These are phyloP conservation scores for Coremacera marginata DNA, from an alignment of 2,888 invertebrate genomes.

Conservation along the genomic window DNA sequence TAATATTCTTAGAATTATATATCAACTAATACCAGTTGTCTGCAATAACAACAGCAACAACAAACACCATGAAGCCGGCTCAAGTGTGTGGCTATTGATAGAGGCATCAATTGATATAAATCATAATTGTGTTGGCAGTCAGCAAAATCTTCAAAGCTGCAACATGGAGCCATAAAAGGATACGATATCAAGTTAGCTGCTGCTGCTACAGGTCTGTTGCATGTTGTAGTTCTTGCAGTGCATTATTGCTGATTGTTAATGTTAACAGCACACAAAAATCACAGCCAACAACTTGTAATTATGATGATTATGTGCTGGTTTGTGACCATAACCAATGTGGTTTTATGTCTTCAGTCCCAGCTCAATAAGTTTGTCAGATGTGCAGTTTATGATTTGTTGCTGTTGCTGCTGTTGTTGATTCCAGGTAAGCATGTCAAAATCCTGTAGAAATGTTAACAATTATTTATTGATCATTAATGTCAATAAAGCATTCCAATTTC, in stretches of 20 bases:
- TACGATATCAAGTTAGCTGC: background rate
- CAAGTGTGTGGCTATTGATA: constrained; percentile 15
- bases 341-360: too few species aligned
- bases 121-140: constrained; percentile 35
- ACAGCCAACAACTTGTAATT: constrained; percentile 1
- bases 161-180: constrained; percentile 24
- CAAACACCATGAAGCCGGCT: background rate
- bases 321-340: constrained; percentile 2
- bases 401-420: background rate
- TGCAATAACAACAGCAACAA: background rate
- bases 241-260: background rate
- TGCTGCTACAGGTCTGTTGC: background rate
- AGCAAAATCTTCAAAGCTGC: background rate
- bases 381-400: constrained; percentile 8
- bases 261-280: constrained; percentile 4
- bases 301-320: constrained; percentile 15
- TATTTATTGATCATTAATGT: too few species aligned
- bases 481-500: too few species aligned
- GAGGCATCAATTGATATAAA: constrained; percentile 34
- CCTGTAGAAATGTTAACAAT: background rate
- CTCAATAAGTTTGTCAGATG: background rate
- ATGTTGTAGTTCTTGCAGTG: constrained; percentile 4
- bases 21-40: background rate
- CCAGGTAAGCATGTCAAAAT: background rate
- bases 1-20: constrained; percentile 9